Evolutionary conservation across 2,797 vertebrate species (phyloP).

Genomic region (Phrynocephalus guinanensis): DNA sequence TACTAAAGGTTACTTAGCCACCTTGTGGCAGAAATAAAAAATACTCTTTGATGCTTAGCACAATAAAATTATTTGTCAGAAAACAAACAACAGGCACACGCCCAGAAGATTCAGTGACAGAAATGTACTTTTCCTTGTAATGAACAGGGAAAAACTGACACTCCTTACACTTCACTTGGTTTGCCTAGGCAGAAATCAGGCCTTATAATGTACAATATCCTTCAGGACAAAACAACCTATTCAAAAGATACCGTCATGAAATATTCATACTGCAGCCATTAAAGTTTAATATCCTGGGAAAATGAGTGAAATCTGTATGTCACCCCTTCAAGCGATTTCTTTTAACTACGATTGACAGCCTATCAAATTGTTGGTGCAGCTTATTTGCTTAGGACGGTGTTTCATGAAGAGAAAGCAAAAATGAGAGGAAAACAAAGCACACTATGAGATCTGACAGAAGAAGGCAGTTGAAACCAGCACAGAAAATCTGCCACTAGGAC

Average conservation of each 20-base stretch:
- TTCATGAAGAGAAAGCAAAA: conserved; percentile 26
- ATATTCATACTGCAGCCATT: conserved; percentile 56
- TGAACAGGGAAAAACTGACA: conserved; percentile 39
- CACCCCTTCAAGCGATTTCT: conserved; percentile 45
- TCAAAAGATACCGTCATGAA: conserved; percentile 62
- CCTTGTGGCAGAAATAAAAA: conserved; percentile 75
- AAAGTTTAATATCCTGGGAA: conserved; percentile 58
- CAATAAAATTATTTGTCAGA: conserved; percentile 11
- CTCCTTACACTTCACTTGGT: conserved; percentile 33
- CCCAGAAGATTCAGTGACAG: background rate
- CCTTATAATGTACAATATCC: conserved; percentile 33
- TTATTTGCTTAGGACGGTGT: background rate
- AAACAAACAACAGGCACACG: background rate
- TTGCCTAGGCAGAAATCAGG: conserved; percentile 41
- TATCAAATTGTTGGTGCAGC: background rate
- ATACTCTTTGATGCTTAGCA: conserved; percentile 54
- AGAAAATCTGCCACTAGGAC: background rate
- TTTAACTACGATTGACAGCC: conserved; percentile 30
- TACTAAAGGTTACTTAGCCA: conserved; percentile 61
- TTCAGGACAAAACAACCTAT: conserved; percentile 56
- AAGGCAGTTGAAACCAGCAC: rapidly evolving
- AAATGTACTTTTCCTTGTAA: conserved; percentile 43
- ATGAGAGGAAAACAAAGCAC: background rate
- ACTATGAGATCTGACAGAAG: background rate
- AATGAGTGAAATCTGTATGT: conserved; percentile 37